These are phyloP conservation scores for Achlya flavicornis DNA, from an alignment of 2,888 invertebrate genomes.

Conservation along the genomic window DNA sequence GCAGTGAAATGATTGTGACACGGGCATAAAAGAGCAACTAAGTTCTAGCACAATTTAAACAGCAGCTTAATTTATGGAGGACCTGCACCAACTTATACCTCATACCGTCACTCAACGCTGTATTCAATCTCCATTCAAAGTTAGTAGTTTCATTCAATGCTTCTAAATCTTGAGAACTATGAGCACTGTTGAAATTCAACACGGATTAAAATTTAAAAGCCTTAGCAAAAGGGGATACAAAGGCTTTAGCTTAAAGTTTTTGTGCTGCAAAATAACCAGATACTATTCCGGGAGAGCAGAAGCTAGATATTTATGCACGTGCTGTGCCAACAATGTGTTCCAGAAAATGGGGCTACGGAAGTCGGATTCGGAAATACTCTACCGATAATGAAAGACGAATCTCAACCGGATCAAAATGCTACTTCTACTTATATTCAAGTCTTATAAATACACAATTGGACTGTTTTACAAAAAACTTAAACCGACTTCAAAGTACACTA, in stretches of 20 bases:
- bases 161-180: not conserved
- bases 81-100: not conserved
- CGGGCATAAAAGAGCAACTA: not conserved
- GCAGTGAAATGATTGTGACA: not conserved
- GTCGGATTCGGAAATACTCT: not conserved
- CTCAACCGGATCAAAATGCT: too few relatives aligned
- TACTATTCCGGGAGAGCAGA: not conserved
- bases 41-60: not conserved
- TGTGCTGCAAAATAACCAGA: not conserved
- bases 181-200: not conserved
- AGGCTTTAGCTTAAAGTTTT: not conserved
- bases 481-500: too few relatives aligned
- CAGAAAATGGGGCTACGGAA: slow-evolving; percentile 5
- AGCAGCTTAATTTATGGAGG: not conserved
- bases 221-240: not conserved
- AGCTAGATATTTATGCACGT: not conserved
- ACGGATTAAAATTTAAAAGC: not conserved
- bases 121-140: not conserved
- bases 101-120: not conserved
- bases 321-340: slow-evolving; percentile 6
- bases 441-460: too few relatives aligned
- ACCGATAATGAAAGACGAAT: not conserved
- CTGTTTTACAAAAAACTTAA: too few relatives aligned
- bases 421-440: too few relatives aligned
- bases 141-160: not conserved